Evolutionary conservation across 2,888 invertebrate species (phyloP).

Genomic region (Alloscopus bannaensis): DNA sequence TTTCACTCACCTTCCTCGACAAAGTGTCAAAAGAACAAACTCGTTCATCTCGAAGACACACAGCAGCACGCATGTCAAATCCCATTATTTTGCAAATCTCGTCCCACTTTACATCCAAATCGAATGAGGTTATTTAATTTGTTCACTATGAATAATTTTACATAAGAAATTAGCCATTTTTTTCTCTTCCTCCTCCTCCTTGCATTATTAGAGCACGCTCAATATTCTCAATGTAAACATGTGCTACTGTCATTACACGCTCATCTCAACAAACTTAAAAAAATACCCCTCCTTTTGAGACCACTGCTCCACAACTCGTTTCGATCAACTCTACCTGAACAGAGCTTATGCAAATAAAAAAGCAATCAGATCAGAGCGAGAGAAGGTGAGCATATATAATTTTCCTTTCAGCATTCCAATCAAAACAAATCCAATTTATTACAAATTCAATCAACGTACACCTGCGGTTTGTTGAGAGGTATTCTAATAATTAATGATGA

Average conservation of each 20-base stretch:
- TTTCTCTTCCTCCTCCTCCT: no score
- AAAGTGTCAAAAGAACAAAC: not conserved
- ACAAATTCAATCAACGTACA: not conserved
- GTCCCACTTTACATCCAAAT: not conserved
- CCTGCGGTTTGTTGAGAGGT: no score
- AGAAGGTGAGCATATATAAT: conserved; percentile 3
- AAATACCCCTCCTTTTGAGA: not conserved
- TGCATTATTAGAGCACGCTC: no score
- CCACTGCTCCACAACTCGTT: not conserved
- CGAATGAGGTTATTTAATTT: conserved; percentile 19
- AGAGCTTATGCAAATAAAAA: conserved; percentile 4
- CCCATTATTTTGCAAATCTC: not conserved
- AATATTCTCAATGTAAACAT: conserved; percentile 10
- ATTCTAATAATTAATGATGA: no score
- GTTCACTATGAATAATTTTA: conserved; percentile 26
- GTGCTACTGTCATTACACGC: conserved; percentile 28
- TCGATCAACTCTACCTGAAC: not conserved
- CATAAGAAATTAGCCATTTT: conserved; percentile 20
- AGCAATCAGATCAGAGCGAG: not conserved
- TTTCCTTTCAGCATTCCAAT: conserved; percentile 41
- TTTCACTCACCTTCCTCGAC: not conserved
- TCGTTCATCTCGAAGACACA: not conserved
- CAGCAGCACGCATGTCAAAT: not conserved
- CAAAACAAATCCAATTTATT: not conserved
- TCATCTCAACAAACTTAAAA: not conserved